phyloP scores from a whole-genome alignment of 2,797 vertebrate genomes.

The Streptopelia turtur region DNA sequence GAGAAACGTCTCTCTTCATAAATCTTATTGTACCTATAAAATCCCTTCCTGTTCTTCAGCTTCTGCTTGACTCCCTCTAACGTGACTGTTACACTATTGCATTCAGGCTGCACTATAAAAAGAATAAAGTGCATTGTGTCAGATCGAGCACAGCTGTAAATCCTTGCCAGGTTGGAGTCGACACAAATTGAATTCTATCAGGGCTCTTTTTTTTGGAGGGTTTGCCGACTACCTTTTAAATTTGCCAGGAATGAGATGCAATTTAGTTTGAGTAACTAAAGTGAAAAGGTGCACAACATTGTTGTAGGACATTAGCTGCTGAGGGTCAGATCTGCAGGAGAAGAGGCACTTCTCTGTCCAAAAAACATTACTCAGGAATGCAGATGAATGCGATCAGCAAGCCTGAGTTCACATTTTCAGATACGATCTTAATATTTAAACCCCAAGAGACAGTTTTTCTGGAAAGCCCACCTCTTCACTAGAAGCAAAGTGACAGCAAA shows the following conservation, averaged over 20 bases:
- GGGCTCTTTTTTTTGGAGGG: not conserved
- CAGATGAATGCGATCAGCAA: not conserved
- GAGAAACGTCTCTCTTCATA: not conserved
- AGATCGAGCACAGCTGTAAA: not conserved
- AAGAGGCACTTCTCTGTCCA: not conserved
- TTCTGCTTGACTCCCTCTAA: slow-evolving; percentile 22
- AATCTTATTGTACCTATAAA: slow-evolving; percentile 44
- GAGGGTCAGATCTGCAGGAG: not conserved
- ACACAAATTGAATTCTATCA: slow-evolving; percentile 57
- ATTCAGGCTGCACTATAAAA: slow-evolving; percentile 29
- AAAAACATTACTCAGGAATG: not conserved
- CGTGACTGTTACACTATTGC: not conserved
- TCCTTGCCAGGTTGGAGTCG: not conserved
- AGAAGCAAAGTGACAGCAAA: not conserved
- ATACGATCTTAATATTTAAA: not conserved
- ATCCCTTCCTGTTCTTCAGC: not conserved
- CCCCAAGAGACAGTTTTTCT: not conserved
- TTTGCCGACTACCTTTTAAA: not conserved
- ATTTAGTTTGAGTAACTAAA: slow-evolving; percentile 24
- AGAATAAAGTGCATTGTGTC: slow-evolving; percentile 14
- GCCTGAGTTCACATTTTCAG: not conserved
- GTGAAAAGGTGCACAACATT: not conserved
- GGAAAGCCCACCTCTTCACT: not conserved
- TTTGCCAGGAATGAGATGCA: slow-evolving; percentile 23
- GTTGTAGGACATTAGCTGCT: not conserved